Base-by-base conservation (phyloP, 2,888 invertebrate species). In the Anarsia innoxiella region DNA sequence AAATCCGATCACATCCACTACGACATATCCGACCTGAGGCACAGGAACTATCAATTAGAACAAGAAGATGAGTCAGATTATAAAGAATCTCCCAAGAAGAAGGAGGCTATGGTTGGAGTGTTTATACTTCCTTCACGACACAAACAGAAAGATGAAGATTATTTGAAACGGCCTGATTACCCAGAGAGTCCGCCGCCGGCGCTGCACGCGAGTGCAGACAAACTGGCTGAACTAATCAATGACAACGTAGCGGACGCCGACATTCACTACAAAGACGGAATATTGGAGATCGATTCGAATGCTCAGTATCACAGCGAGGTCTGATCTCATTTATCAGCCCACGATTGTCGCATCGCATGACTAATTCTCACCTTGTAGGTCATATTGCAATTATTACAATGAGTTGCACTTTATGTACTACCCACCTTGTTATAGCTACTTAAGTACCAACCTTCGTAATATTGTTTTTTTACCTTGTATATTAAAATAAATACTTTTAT, bases 161-260 rank as follows among this genome's bases (percentile, higher is more conserved):
- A 72, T 26, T 56, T 65, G 9, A 67, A 66, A 25, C 60, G 83
- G 27, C 83, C 83, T 0, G 83, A 84, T 44, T 84, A 80, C 27
- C 83, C 83, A 0, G 83, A 83, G 46, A 68, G 72, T 28, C 37
- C 37, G 2, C 11, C 26, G 37, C 71, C 71, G 0, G 65, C 59
- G 1, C 45, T 65, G n/a, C 66, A 66, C 23, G 51, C 63, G 1
- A 72, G 60, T 12, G 68, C 66, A 1, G 75, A 71, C 12, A 67
- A 69, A 45, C 42, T 80, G 19, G 66, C 79, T 29, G 70, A 78
- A 23, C 66, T 78, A 26, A 56, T 80, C 2, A 61, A 63, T 12
- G 71, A 76, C 0, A 57, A 37, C 28, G 36, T 48, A 2, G 41
- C 42, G 3, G 50, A 64, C 34, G 51, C 49, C 12, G 66, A 69